Evolutionary conservation across 2,888 invertebrate species (phyloP).

Genomic region (Acleris emargana): DNA sequence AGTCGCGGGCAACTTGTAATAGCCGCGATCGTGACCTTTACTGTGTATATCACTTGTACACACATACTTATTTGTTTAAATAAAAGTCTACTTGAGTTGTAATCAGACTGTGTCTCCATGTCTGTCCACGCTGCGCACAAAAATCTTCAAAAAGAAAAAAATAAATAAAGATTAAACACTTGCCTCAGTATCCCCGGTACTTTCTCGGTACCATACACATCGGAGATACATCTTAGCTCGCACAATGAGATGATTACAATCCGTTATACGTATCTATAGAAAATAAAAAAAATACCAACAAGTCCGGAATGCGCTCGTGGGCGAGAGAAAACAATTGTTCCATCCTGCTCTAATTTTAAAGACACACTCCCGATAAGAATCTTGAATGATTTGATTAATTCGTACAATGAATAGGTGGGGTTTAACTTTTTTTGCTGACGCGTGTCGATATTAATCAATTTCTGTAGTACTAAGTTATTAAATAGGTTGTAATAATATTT

Average conservation of each 20-base stretch:
- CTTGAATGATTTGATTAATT: slow-evolving; percentile 82
- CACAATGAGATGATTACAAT: slow-evolving; percentile 83
- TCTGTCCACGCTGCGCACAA: no score
- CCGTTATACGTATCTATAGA: slow-evolving; percentile 77
- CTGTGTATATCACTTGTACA: no score
- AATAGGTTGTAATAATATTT: slow-evolving; percentile 74
- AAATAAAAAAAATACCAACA: slow-evolving; percentile 69
- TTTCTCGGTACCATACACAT: slow-evolving; percentile 51
- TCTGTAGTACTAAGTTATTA: slow-evolving; percentile 68
- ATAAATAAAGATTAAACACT: not conserved
- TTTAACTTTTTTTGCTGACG: slow-evolving; percentile 75
- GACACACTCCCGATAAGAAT: slow-evolving; percentile 71
- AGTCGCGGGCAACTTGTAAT: no score
- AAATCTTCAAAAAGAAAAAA: not conserved
- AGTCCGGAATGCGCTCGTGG: slow-evolving; percentile 70
- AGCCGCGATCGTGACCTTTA: no score
- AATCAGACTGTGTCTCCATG: no score
- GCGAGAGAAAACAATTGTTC: slow-evolving; percentile 81
- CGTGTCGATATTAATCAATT: slow-evolving; percentile 79
- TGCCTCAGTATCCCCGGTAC: slow-evolving; percentile 41
- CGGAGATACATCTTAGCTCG: slow-evolving; percentile 73
- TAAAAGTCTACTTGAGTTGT: no score
- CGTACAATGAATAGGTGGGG: slow-evolving; percentile 71
- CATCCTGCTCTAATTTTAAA: slow-evolving; percentile 81
- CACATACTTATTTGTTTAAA: no score